These are phyloP conservation scores for Oscheius sp. DNA, from an alignment of 2,888 invertebrate genomes.

Conservation along the genomic window DNA sequence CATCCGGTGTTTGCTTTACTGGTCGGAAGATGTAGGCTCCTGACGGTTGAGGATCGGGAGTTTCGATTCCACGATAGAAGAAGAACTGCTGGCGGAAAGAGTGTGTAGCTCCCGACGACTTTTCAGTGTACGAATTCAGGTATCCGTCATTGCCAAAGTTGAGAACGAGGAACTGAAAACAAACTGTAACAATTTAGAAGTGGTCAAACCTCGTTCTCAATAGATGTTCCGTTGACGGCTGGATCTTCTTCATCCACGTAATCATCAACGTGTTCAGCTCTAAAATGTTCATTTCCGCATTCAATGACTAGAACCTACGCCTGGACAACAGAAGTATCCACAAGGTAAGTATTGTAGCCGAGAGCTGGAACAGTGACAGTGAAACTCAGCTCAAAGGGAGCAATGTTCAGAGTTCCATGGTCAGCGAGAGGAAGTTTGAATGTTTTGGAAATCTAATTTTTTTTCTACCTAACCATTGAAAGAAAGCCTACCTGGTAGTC, in stretches of 20 bases:
- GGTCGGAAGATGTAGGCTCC: constrained; percentile 87
- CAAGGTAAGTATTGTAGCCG: constrained; percentile 48
- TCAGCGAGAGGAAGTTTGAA: constrained; percentile 52
- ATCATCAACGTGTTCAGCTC: constrained; percentile 11
- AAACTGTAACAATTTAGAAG: constrained; percentile 1
- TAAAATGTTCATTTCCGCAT: background rate
- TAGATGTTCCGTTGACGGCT: background rate
- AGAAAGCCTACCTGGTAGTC: constrained; percentile 34
- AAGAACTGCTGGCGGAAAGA: constrained; percentile 80
- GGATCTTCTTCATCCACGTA: constrained; percentile 28
- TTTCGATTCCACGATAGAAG: constrained; percentile 78
- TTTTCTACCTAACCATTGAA: background rate
- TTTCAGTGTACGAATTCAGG: constrained; percentile 76
- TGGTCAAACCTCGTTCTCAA: constrained; percentile 32
- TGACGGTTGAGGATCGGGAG: constrained; percentile 82
- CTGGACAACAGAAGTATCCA: constrained; percentile 34
- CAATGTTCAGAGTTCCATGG: constrained; percentile 36
- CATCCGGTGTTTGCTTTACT: constrained; percentile 60
- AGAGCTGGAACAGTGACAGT: constrained; percentile 46
- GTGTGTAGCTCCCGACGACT: constrained; percentile 62
- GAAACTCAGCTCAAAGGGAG: constrained; percentile 42
- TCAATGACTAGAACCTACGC: constrained; percentile 10
- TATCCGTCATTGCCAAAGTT: constrained; percentile 79
- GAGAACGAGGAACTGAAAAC: constrained; percentile 75
- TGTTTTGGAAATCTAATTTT: constrained; percentile 48